These are phyloP conservation scores for Eulemur rufifrons DNA, from an alignment of 2,113 vertebrate species.

Conservation along the genomic window DNA sequence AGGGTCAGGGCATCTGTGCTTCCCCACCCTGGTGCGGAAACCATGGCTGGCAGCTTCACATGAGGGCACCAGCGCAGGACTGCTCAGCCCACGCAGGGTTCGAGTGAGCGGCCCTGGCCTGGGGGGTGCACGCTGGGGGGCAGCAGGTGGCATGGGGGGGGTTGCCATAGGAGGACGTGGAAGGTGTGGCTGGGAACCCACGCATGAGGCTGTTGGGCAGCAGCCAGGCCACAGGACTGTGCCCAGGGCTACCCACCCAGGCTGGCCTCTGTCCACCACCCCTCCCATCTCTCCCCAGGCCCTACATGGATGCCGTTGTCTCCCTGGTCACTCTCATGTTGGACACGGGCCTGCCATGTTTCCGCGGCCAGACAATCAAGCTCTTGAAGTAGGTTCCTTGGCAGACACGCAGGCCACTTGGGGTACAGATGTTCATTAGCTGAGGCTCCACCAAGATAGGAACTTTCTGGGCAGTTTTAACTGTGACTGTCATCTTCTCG, in stretches of 20 bases:
- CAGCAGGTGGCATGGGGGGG: neutral
- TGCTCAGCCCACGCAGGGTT: neutral
- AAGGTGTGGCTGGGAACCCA: neutral
- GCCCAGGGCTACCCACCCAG: neutral
- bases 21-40: neutral
- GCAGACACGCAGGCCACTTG: neutral
- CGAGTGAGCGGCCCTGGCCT: neutral
- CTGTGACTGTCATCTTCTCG: neutral
- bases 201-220: neutral
- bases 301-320: constrained; percentile 98
- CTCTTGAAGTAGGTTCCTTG: constrained; percentile 92
- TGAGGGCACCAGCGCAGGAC: neutral
- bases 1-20: neutral
- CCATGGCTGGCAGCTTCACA: neutral
- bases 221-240: accelerated
- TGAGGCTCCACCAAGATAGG: neutral
- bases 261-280: neutral
- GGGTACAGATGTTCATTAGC: neutral
- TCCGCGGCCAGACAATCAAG: constrained; percentile 98
- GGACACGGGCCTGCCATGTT: constrained; percentile 97
- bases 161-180: neutral
- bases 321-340: constrained; percentile 94
- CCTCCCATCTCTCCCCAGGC: constrained; percentile 82
- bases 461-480: neutral
- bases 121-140: too few relatives aligned